Evolutionary conservation across 2,888 invertebrate species (phyloP), one percentile per base, ranked within the genome.

Genomic region (Caenorhabditis virilis): DNA sequence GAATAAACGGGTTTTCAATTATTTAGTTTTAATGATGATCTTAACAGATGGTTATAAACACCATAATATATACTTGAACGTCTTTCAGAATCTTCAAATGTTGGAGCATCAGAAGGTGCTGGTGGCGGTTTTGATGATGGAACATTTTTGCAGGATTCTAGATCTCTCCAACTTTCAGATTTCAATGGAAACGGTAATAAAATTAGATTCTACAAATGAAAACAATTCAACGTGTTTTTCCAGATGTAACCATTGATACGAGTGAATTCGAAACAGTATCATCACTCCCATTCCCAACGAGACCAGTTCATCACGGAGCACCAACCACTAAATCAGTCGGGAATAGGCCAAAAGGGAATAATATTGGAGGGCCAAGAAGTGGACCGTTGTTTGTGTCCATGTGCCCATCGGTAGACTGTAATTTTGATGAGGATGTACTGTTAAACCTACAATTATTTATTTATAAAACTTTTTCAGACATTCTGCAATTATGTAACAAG

Each of bases 401-500:
- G 16, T 77, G 77, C 49, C 62, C 75, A 7, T 30, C 41, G 6
- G 51, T 72, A 11, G 76, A 75, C 52, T 76, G 76, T 52, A 58
- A 47, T 25, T 76, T 76, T 49, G 72, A 74, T 50, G 61, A 65
- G 0, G 52, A 59, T 54, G 62, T 59, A n/a, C 3, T 16, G 9
- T 5, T 5, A 5, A 33, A 42, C 9, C n/a, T 7, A 26, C 42
- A n/a, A n/a, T n/a, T n/a, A n/a, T n/a, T n/a, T n/a, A n/a, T n/a
- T n/a, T n/a, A n/a, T n/a, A n/a, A n/a, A n/a, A n/a, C n/a, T n/a
- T n/a, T 23, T 65, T 39, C 51, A 76, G 73, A 65, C 51, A 9
- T 53, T 76, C 18, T 78, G 78, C 54, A 69, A 70, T 36, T 78
- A 75, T 46, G 47, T 73, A 23, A 74, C 74, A 0, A 62, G 65